A percentile compares a stretch with the other conserved stretches of the same genome.
Evolutionary conservation across 2,797 vertebrate genomes (phyloP).

Genomic region (Vespertilio murinus): DNA sequence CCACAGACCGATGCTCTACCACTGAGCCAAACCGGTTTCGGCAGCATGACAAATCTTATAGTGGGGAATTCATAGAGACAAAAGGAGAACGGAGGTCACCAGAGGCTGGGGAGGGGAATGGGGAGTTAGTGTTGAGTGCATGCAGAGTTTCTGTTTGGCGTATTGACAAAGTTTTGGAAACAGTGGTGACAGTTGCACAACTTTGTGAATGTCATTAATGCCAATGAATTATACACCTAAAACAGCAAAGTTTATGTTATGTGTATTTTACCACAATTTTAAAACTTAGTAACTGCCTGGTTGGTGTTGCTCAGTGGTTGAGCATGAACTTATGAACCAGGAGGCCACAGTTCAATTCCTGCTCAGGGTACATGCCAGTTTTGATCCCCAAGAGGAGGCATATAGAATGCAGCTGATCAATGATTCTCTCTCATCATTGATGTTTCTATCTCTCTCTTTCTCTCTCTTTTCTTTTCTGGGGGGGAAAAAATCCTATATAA

Average conservation of each 20-base stretch:
- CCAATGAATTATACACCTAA: rapidly evolving
- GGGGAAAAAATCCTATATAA: too few relatives aligned
- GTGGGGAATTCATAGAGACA: neutral
- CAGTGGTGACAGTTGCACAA: rapidly evolving
- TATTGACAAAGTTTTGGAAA: neutral
- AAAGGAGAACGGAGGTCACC: neutral
- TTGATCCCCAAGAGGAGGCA: too few relatives aligned
- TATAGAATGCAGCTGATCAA: too few relatives aligned
- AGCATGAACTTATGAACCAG: too few relatives aligned
- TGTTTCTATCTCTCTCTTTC: too few relatives aligned
- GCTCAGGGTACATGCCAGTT: too few relatives aligned
- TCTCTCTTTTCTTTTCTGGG: too few relatives aligned
- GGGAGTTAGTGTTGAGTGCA: rapidly evolving
- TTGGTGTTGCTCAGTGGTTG: too few relatives aligned
- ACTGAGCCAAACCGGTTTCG: too few relatives aligned
- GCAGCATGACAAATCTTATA: neutral
- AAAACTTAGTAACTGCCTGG: neutral
- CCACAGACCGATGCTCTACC: too few relatives aligned
- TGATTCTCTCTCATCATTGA: too few relatives aligned
- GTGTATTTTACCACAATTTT: neutral
- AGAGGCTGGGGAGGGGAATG: rapidly evolving
- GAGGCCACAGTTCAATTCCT: too few relatives aligned
- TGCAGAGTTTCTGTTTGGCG: neutral
- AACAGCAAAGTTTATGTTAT: neutral
- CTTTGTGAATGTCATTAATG: neutral